Base-by-base conservation (phyloP, 92 coral and sea anemone genomes). In the Siderastrea radians region DNA sequence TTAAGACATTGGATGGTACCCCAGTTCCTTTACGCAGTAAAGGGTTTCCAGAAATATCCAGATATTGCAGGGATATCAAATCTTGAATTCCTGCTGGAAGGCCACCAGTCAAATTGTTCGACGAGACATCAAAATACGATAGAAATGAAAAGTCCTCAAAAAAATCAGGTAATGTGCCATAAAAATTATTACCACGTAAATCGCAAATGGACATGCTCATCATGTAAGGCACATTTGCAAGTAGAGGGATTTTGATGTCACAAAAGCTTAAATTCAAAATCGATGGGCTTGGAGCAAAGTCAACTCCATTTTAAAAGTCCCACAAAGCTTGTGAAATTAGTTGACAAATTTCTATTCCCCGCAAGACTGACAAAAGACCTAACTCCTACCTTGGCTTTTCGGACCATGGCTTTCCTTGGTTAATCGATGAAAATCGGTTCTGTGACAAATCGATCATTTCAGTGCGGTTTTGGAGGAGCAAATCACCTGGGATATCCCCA, bases 41-140 rank as follows among this genome's bases (percentile, higher is more conserved):
- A 6, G 95, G 84, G 74, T 94, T 94, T 10, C 86, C 89, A 58
- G 96, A 91, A 71, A 94, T 89, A 67, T 94, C 96, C 62, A 94
- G 74, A 72, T 85, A 57, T 43, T 82, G 83, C 1, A 94, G 92
- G 3, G 93, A 79, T 11, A 70, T 54, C 10, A 88, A 26, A 57
- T 77, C 65, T 17, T 63, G 85, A 44, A 69, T 86, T 44, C 86
- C 68, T 19, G 68, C 62, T 4, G 95, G 96, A 44, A 89, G 87
- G 14, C 67, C 19, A 0, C 95, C 95, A 3, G 93, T 50, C 67
- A 94, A 52, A 26, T 59, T 60, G 59, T 94, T 94, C 17, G 59
- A 47, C 3, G 96, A 94, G 13, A 94, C 38, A 62, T 94, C 96
- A 43, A 94, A 66, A n/a, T 74, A 76, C 1, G 79, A 10, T 17